Percentiles rank a stretch among this genome's conserved stretches.
These are phyloP conservation scores for Stictocephala bisonia DNA, from an alignment of 2,888 invertebrate genomes.

Conservation along the genomic window DNA sequence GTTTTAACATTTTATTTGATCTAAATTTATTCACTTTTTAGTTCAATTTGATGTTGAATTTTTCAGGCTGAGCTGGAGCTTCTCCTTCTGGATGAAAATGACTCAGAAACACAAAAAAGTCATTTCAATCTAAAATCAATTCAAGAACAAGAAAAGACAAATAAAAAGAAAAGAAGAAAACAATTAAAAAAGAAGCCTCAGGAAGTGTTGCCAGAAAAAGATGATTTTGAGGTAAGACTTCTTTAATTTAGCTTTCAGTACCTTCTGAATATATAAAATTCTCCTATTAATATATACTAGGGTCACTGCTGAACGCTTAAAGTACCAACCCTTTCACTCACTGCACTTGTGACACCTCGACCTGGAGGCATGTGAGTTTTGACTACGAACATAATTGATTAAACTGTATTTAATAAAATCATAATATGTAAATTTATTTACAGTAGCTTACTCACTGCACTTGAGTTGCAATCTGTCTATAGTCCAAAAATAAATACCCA, in stretches of 20 bases:
- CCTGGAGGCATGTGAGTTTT: too few species aligned
- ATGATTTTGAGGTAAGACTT: constrained; percentile 67
- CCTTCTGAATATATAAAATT: too few species aligned
- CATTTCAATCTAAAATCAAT: constrained; percentile 88
- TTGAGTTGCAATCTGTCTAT: too few species aligned
- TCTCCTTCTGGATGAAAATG: constrained; percentile 74
- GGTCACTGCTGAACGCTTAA: too few species aligned
- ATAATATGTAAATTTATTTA: too few species aligned
- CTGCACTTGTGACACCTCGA: too few species aligned
- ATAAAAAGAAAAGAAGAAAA: constrained; percentile 68
- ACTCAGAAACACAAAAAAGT: constrained; percentile 70
- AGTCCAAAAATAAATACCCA: too few species aligned
- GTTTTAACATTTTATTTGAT: not conserved
- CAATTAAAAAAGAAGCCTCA: constrained; percentile 62
- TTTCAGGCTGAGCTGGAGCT: constrained; percentile 74
- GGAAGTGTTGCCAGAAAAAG: constrained; percentile 66
- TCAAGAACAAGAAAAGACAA: constrained; percentile 69
- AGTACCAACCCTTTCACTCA: too few species aligned
- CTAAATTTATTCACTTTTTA: not conserved
- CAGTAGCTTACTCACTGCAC: too few species aligned
- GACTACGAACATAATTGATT: too few species aligned
- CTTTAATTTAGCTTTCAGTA: constrained; percentile 12
- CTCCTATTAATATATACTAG: too few species aligned
- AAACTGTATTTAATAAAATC: too few species aligned
- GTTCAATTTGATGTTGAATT: constrained; percentile 21